Percentiles rank a stretch among this genome's conserved stretches.
Conservation (phyloP, 2,113 vertebrate species). For the Chroicocephalus ridibundus region DNA sequence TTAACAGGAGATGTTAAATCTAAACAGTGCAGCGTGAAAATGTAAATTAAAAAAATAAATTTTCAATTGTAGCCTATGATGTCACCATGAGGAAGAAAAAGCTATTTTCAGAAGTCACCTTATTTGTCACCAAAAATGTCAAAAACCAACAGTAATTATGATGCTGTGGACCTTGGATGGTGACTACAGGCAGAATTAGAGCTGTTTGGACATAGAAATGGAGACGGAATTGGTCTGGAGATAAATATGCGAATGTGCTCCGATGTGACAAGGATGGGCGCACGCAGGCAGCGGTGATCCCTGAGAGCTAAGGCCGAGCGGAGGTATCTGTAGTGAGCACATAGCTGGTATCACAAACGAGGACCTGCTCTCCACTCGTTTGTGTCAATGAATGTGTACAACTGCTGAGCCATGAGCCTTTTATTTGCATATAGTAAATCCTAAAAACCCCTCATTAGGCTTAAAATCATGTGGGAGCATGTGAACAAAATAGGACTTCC, state of each 20-base stretch:
- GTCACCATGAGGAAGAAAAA: neutral
- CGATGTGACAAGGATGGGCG: neutral
- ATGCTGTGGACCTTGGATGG: neutral
- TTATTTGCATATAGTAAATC: neutral
- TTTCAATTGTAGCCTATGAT: neutral
- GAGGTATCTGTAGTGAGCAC: neutral
- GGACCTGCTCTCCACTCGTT: neutral
- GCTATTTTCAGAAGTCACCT: neutral
- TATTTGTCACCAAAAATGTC: neutral
- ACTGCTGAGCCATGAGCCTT: neutral
- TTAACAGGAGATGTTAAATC: neutral
- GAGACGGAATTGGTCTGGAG: neutral
- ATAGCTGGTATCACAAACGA: neutral
- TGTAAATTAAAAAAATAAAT: too few relatives aligned
- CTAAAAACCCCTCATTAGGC: neutral
- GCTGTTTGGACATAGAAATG: neutral
- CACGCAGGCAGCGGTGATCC: fast-evolving
- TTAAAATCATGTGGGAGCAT: neutral
- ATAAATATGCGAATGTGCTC: neutral
- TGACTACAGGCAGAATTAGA: neutral
- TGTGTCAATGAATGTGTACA: neutral
- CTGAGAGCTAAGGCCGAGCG: neutral
- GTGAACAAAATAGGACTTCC: neutral
- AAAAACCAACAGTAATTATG: neutral
- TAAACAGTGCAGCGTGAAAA: neutral